These are phyloP conservation scores for Hestina assimilis DNA, from an alignment of 1,140 invertebrate genomes.

Conservation along the genomic window DNA sequence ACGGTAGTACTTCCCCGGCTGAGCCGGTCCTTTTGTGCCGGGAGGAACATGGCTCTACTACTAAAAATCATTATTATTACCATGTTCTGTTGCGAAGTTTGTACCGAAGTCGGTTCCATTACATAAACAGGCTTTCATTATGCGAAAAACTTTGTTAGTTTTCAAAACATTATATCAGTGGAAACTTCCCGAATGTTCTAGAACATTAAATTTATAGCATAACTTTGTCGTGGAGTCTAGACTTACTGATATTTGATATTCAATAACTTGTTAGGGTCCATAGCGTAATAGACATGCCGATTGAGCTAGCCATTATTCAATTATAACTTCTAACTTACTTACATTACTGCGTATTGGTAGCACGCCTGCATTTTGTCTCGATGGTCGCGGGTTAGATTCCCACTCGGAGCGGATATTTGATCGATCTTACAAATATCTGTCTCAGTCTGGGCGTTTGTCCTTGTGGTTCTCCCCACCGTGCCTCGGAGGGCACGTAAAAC, in stretches of 20 bases:
- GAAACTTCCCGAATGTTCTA: constrained; percentile 17
- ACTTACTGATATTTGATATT: constrained; percentile 25
- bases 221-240: constrained; percentile 23
- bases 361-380: too few relatives aligned
- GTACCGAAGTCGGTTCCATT: constrained; percentile 1
- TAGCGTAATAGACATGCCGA: background rate
- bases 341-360: too few relatives aligned
- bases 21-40: too few relatives aligned
- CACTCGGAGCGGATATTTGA: too few relatives aligned
- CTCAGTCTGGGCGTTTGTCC: too few relatives aligned
- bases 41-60: background rate
- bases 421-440: too few relatives aligned
- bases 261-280: constrained; percentile 6
- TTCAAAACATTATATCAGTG: constrained; percentile 24
- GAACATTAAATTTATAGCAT: constrained; percentile 26
- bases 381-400: too few relatives aligned
- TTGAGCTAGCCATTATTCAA: background rate
- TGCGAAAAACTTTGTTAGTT: constrained; percentile 25
- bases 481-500: too few relatives aligned
- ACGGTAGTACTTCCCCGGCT: too few relatives aligned
- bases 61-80: too few relatives aligned
- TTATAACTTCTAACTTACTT: background rate
- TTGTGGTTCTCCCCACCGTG: too few relatives aligned
- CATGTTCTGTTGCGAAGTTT: background rate
- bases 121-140: constrained; percentile 23